Evolutionary conservation across 2,797 vertebrate genomes (phyloP).

Genomic region (Corythornis leucogaster): DNA sequence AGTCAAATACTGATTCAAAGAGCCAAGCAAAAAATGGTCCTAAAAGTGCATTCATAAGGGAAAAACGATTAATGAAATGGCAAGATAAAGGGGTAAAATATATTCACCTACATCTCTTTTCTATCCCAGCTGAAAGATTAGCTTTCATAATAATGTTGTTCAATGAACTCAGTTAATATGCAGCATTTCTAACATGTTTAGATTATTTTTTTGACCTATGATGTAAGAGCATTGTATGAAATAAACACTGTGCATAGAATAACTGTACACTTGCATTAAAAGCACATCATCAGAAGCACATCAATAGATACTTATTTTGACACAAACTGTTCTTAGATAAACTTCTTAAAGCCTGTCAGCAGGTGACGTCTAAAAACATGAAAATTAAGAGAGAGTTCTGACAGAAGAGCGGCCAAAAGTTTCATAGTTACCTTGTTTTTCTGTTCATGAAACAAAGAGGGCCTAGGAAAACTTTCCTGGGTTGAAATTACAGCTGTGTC

Average conservation of each 20-base stretch:
- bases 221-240: neutral
- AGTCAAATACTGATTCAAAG: neutral
- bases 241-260: neutral
- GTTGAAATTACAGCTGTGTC: constrained; percentile 6
- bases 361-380: neutral
- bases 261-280: neutral
- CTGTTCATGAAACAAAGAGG: neutral
- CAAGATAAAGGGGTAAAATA: neutral
- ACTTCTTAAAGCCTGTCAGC: neutral
- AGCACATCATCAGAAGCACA: accelerated
- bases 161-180: neutral
- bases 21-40: neutral
- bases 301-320: neutral
- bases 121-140: neutral
- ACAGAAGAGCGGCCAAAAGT: neutral
- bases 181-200: neutral
- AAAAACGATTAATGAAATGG: neutral
- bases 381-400: neutral
- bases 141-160: neutral
- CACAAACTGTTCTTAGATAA: neutral
- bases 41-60: neutral
- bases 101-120: neutral
- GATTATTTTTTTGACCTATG: neutral
- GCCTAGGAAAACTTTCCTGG: constrained; percentile 30
- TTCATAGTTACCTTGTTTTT: neutral